phyloP scores from a whole-genome alignment of 2,888 invertebrate genomes.

The Leuctra nigra region DNA sequence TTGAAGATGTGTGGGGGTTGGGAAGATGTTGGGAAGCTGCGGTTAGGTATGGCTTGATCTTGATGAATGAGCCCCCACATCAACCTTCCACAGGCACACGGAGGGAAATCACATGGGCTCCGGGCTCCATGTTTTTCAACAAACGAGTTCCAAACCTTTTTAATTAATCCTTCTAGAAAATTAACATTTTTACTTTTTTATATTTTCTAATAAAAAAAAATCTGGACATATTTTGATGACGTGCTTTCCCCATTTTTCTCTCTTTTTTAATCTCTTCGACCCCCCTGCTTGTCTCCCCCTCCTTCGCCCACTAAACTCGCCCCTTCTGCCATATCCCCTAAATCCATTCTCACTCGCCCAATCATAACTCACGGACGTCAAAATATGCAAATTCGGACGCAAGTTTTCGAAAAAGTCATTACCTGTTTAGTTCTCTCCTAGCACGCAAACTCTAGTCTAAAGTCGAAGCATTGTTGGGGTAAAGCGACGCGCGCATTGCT shows the following conservation, averaged over 20 bases:
- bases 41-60: too few species aligned
- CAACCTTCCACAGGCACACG: too few species aligned
- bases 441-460: conserved; percentile 1
- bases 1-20: too few species aligned
- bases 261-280: conserved; percentile 28
- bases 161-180: neutral
- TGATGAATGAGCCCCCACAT: too few species aligned
- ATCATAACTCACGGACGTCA: conserved; percentile 25
- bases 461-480: too few species aligned
- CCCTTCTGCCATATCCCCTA: conserved; percentile 1
- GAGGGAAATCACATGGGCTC: neutral
- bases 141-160: neutral
- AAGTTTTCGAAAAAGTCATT: conserved; percentile 18
- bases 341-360: conserved; percentile 18
- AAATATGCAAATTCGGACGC: conserved; percentile 25
- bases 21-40: too few species aligned
- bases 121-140: neutral
- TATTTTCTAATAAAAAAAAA: conserved; percentile 3
- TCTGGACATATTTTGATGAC: conserved; percentile 17
- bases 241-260: conserved; percentile 25
- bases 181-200: neutral
- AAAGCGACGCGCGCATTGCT: too few species aligned
- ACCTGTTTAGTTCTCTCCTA: conserved; percentile 5
- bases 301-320: neutral
- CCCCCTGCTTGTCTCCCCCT: conserved; percentile 3